Base-by-base conservation (phyloP, 2,113 vertebrate genomes). In the Peromyscus californicus region DNA sequence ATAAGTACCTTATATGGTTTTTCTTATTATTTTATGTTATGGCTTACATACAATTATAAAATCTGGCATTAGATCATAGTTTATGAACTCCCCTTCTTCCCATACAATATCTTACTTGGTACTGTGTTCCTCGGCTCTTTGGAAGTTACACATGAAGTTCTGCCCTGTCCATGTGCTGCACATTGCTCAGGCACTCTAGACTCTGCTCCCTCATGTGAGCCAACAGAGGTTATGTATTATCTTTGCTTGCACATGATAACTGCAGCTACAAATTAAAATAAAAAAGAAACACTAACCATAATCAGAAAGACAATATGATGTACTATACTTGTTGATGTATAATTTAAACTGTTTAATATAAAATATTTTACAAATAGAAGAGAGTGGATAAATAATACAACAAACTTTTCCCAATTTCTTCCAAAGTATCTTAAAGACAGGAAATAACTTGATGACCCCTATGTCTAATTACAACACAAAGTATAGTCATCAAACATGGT, bases 401-500 rank as follows among this genome's bases (percentile, higher is more conserved):
- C 2, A 36, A 0, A 42, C 11, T 65, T 83, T 80, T 57, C 91
- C 31, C 61, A 22, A 89, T 74, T 19, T 26, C 7, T 48, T 94
- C 33, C 65, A 90, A 93, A 87, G 83, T 90, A 45, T 39, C 22
- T 76, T 5, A 80, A 90, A 89, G 54, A 76, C 2, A 51, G 33
- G 3, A 79, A 94, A 76, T 39, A 75, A 70, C 1, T 72, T 19
- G 24, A 72, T n/a, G 3, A 72, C 6, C 67, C 39, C 26, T 74
- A 79, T 29, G 9, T 5, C 84, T 5, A 89, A 63, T 78, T 90
- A 75, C 1, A 93, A 76, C 24, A 95, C 42, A 89, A 92, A 97
- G 91, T 65, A 85, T n/a, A 24, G 59, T 84, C 69, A 48, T 26
- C 42, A 90, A 82, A 84, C 65, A 51, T 42, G 13, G 3, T 65